These are phyloP conservation scores for Burhinus oedicnemus DNA, from an alignment of 2,113 vertebrate species.

Conservation along the genomic window DNA sequence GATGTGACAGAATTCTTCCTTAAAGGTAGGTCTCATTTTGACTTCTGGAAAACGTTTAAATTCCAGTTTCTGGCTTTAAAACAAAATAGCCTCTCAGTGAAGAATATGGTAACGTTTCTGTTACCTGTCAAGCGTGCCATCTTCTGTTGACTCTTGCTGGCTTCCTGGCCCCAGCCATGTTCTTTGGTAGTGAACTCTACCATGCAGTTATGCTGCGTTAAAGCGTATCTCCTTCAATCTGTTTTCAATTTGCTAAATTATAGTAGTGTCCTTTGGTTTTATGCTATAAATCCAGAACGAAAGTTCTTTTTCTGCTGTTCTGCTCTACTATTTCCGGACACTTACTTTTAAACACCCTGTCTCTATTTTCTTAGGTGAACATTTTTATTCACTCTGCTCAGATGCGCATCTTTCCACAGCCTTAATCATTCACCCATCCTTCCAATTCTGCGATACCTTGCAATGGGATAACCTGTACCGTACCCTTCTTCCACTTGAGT, in stretches of 20 bases:
- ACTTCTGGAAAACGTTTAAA: background rate
- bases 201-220: fast-evolving
- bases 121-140: background rate
- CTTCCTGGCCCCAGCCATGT: background rate
- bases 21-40: background rate
- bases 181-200: background rate
- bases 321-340: background rate
- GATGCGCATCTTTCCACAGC: background rate
- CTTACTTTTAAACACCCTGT: background rate
- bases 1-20: background rate
- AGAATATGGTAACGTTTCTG: background rate
- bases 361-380: background rate
- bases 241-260: background rate
- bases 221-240: background rate
- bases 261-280: background rate
- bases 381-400: background rate
- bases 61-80: background rate
- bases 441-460: background rate
- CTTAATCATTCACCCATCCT: background rate
- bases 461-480: background rate
- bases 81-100: background rate
- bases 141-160: background rate
- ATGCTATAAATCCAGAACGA: background rate
- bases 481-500: background rate
- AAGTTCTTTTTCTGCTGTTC: background rate